phyloP scores from a whole-genome alignment of 2,797 vertebrate genomes.

The Benthosema pterotum region DNA sequence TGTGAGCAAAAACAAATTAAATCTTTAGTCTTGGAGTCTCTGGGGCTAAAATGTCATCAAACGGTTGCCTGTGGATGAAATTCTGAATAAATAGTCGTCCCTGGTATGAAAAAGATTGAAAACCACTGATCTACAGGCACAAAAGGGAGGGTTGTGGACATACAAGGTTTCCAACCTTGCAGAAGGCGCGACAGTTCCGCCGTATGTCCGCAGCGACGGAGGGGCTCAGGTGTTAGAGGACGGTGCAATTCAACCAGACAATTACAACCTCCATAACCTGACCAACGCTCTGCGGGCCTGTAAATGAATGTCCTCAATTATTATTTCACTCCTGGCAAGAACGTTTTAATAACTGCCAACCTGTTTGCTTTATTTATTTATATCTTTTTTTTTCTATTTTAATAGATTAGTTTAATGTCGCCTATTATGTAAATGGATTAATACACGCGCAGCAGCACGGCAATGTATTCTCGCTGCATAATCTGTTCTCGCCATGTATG shows the following conservation, averaged over 20 bases:
- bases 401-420: slow-evolving; percentile 71
- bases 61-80: too few relatives aligned
- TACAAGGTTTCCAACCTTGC: background rate
- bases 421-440: slow-evolving; percentile 69
- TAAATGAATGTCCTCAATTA: slow-evolving; percentile 62
- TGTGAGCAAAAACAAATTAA: too few relatives aligned
- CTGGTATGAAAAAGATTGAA: too few relatives aligned
- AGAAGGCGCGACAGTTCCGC: slow-evolving; percentile 3
- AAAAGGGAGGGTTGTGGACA: too few relatives aligned
- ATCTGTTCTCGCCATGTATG: slow-evolving; percentile 41
- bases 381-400: slow-evolving; percentile 2
- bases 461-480: slow-evolving; percentile 49
- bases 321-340: slow-evolving; percentile 71
- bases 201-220: slow-evolving; percentile 4
- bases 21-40: too few relatives aligned
- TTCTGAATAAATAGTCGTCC: too few relatives aligned
- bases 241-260: slow-evolving; percentile 68
- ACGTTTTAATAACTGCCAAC: slow-evolving; percentile 62
- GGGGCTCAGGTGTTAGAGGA: slow-evolving; percentile 68
- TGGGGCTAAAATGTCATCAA: too few relatives aligned
- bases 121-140: too few relatives aligned
- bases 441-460: slow-evolving; percentile 47
- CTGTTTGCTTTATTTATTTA: slow-evolving; percentile 25
- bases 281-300: slow-evolving; percentile 54
- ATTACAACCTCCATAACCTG: slow-evolving; percentile 64